A percentile compares a stretch with the other conserved stretches of the same genome.
These are phyloP conservation scores for Enteromius mattozi DNA, from an alignment of 2,797 vertebrate species.

Conservation along the genomic window DNA sequence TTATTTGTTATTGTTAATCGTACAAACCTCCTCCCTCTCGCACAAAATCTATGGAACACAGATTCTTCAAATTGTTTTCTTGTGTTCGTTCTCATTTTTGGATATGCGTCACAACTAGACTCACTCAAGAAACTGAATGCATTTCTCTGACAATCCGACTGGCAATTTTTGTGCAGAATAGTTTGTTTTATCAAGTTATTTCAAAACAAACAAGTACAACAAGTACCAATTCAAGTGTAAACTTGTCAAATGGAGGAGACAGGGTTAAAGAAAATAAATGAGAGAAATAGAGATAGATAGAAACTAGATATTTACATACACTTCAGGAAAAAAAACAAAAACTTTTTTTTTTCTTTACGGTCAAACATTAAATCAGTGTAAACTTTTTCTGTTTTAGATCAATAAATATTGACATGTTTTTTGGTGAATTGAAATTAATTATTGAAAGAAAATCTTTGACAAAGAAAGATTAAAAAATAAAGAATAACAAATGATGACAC, in stretches of 20 bases:
- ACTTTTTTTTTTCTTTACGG: too few species aligned
- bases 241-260: neutral
- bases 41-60: neutral
- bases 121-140: neutral
- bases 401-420: too few species aligned
- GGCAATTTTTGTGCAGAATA: neutral
- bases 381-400: too few species aligned
- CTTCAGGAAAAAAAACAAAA: too few species aligned
- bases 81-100: neutral
- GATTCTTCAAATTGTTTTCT: slow-evolving; percentile 20
- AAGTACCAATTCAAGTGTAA: neutral
- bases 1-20: slow-evolving; percentile 60
- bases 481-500: neutral
- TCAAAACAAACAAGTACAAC: too few species aligned
- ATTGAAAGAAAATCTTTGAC: neutral
- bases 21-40: slow-evolving; percentile 27
- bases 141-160: neutral
- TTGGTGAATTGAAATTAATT: neutral
- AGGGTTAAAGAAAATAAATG: too few species aligned
- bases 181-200: neutral
- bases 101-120: slow-evolving; percentile 5
- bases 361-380: too few species aligned
- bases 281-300: too few species aligned
- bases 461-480: neutral
- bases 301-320: too few species aligned